phyloP scores from a whole-genome alignment of 1,140 invertebrate genomes.

The Drosophila lacertosa region DNA sequence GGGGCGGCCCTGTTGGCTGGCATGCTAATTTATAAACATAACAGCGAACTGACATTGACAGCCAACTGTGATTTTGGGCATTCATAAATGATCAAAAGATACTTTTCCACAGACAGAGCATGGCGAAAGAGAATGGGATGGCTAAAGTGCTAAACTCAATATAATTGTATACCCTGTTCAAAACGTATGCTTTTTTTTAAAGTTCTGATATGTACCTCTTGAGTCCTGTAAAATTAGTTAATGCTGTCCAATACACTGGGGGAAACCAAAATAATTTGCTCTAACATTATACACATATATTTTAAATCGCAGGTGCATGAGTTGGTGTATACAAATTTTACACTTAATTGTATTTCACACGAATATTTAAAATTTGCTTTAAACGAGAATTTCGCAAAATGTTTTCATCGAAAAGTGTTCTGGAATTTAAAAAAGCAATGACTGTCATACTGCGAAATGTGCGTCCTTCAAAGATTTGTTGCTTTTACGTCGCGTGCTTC shows the following conservation, averaged over 20 bases:
- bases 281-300: too few relatives aligned
- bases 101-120: not conserved
- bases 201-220: too few relatives aligned
- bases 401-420: not conserved
- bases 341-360: too few relatives aligned
- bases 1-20: not conserved
- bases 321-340: too few relatives aligned
- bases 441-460: constrained; percentile 13
- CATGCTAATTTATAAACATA: constrained; percentile 67
- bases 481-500: constrained; percentile 14
- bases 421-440: not conserved
- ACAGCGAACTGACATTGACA: constrained; percentile 47
- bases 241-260: too few relatives aligned
- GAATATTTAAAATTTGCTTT: too few relatives aligned
- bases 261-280: too few relatives aligned
- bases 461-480: constrained; percentile 9
- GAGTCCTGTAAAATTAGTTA: too few relatives aligned
- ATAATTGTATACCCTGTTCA: not conserved
- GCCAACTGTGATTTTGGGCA: constrained; percentile 59
- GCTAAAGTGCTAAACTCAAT: constrained; percentile 5
- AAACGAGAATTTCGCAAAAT: not conserved
- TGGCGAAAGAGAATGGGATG: constrained; percentile 9
- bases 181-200: too few relatives aligned
- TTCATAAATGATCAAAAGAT: constrained; percentile 21
- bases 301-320: too few relatives aligned